Evolutionary conservation across 1,140 invertebrate genomes (phyloP), one percentile per base, ranked within the genome.

Genomic region (Augochlora pura): DNA sequence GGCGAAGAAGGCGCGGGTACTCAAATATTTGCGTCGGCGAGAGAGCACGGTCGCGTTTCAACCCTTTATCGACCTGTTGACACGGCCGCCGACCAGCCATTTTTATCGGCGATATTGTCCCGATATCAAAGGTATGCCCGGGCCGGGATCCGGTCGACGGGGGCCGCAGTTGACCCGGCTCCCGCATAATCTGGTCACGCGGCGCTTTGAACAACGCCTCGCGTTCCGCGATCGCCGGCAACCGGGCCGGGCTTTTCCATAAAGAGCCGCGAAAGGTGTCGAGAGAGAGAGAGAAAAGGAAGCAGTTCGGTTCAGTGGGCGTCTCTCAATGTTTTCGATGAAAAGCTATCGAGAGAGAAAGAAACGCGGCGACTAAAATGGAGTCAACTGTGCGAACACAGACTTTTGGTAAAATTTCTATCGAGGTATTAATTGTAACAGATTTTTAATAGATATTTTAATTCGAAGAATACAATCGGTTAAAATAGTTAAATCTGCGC

Each of bases 51-150:
- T 70, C 83, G 46, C 81, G 83, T 80, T 85, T 83, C 81, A 85
- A 84, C 82, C 83, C 83, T 85, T 85, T 85, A 84, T 85, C 83
- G 83, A 85, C 83, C 82, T 85, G 82, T 85, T 85, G 83, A 84
- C 83, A 85, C 78, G 82, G 82, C 60, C 82, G 83, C 68, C 83
- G 81, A 77, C 82, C 83, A 60, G 74, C 78, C 80, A 80, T 81
- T 81, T 73, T 65, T 84, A 77, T 81, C 72, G 82, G 27, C 82
- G 46, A 84, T 85, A 84, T 81, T 77, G 83, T 84, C 77, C 81
- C 83, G 82, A 65, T 84, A 73, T 84, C 83, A 81, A 85, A 84
- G 81, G 82, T 60, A 72, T 12, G n/a, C 14, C 9, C 42, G 42
- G 42, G 42, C 12, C 42, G 42, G 42, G 42, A 46, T 46, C 54